These are phyloP conservation scores for Pelodiscus sinensis DNA, from an alignment of 2,113 vertebrate species.

Conservation along the genomic window DNA sequence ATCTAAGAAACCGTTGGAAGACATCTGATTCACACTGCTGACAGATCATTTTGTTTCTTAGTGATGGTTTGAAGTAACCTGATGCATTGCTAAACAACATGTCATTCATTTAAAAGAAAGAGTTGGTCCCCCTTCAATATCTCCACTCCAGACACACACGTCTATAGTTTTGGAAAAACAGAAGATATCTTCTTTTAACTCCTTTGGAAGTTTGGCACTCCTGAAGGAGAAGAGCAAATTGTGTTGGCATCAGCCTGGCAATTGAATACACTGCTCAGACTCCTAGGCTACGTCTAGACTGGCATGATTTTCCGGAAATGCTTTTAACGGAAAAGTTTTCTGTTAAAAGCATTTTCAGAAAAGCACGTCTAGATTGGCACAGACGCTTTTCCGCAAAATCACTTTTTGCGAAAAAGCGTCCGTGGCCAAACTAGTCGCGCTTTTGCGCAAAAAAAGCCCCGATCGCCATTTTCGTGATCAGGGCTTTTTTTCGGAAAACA, in stretches of 20 bases:
- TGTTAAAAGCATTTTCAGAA: too few relatives aligned
- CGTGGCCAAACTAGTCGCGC: too few relatives aligned
- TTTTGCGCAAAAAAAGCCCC: too few relatives aligned
- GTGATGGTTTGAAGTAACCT: slow-evolving; percentile 44
- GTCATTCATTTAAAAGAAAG: slow-evolving; percentile 40
- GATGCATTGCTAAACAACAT: slow-evolving; percentile 62
- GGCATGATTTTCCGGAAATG: too few relatives aligned
- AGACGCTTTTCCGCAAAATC: too few relatives aligned
- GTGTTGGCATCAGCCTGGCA: slow-evolving; percentile 35
- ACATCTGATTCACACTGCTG: slow-evolving; percentile 12
- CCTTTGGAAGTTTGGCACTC: neutral
- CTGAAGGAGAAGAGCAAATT: slow-evolving; percentile 40
- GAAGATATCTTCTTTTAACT: neutral
- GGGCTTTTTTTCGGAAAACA: too few relatives aligned
- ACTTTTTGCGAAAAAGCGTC: too few relatives aligned
- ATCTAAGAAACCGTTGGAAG: slow-evolving; percentile 37
- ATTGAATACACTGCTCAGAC: neutral
- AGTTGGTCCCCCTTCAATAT: neutral
- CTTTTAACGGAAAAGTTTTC: too few relatives aligned
- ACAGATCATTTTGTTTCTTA: slow-evolving; percentile 68
- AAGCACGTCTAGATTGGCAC: too few relatives aligned
- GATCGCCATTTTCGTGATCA: too few relatives aligned
- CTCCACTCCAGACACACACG: neutral
- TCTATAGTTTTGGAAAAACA: neutral
- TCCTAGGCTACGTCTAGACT: too few relatives aligned